Conservation (phyloP, 2,113 vertebrate genomes). For the Athene cunicularia region DNA sequence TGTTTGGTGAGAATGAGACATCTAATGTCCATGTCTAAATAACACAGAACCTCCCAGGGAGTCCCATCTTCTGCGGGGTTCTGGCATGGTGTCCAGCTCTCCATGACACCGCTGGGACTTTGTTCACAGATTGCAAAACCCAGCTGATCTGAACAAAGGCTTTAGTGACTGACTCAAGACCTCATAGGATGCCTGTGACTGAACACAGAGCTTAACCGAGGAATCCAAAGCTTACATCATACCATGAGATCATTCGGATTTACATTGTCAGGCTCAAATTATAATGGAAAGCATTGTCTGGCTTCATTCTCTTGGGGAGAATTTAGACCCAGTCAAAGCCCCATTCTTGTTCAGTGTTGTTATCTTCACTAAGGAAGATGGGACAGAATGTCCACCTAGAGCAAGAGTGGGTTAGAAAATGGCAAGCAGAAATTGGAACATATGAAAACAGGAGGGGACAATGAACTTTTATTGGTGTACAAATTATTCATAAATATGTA, state of each 20-base stretch:
- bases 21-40: neutral
- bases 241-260: neutral
- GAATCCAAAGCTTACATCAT: neutral
- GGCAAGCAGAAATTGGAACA: neutral
- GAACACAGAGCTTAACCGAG: neutral
- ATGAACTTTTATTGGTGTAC: neutral
- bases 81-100: neutral
- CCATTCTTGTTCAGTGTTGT: neutral
- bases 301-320: neutral
- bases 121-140: neutral
- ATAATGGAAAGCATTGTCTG: neutral
- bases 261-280: neutral
- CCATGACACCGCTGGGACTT: neutral
- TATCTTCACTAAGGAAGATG: neutral
- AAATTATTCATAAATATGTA: neutral
- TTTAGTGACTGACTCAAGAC: neutral
- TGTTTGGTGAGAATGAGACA: neutral
- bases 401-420: neutral
- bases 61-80: neutral
- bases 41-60: neutral
- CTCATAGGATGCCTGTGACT: neutral
- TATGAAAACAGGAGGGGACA: neutral
- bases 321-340: neutral
- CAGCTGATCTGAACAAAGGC: conserved; percentile 9
- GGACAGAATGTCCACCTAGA: neutral